Evolutionary conservation across 2,113 vertebrate genomes (phyloP).

Genomic region (Saimiri boliviensis): DNA sequence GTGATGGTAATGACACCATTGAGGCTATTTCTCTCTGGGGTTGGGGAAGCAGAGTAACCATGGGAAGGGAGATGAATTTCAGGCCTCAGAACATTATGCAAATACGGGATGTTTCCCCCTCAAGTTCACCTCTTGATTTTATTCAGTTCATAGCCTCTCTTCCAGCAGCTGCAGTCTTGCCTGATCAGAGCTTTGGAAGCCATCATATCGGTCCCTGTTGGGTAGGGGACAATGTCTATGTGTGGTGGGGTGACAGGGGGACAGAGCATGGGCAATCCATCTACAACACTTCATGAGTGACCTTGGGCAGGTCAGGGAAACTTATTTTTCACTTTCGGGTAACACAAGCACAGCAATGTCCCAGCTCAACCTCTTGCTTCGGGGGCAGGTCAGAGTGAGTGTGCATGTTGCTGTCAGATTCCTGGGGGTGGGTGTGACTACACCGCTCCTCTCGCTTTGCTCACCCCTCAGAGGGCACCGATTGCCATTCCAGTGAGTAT

Average conservation of each 20-base stretch:
- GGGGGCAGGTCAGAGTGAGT: background rate
- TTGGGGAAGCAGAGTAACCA: background rate
- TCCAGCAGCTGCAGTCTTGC: background rate
- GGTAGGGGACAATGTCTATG: background rate
- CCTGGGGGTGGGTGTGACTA: background rate
- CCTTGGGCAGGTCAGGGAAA: constrained; percentile 8
- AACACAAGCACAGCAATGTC: background rate
- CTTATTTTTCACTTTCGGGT: background rate
- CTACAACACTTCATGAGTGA: background rate
- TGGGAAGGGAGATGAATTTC: background rate
- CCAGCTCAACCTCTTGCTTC: background rate
- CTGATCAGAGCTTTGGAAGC: constrained; percentile 33
- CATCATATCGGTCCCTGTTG: background rate
- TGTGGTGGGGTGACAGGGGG: too few species aligned
- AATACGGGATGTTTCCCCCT: constrained; percentile 26
- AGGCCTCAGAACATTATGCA: constrained; percentile 27
- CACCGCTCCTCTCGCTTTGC: background rate
- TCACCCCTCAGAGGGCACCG: background rate
- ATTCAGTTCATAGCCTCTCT: constrained; percentile 63
- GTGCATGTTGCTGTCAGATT: background rate
- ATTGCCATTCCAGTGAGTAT: background rate
- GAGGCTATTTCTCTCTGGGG: background rate
- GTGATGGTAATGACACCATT: background rate
- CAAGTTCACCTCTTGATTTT: constrained; percentile 60
- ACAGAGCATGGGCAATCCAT: background rate